A percentile compares a stretch with the other conserved stretches of the same genome.
Conservation (phyloP, 2,888 invertebrate species). For the Limnephilus auricula region DNA sequence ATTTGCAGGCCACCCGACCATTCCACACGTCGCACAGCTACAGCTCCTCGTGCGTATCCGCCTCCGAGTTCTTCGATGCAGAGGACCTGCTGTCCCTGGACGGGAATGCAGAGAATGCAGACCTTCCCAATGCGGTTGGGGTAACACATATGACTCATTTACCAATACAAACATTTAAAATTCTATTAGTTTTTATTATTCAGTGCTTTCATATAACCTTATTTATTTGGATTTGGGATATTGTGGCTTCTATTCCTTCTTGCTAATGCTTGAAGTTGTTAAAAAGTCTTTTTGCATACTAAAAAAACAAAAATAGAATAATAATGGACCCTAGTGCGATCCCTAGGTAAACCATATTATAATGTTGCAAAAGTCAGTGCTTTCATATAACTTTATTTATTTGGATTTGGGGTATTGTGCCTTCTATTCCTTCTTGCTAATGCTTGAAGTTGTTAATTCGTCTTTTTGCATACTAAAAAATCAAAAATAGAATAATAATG, state of each 20-base stretch:
- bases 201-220: too few species aligned
- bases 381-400: too few species aligned
- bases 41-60: slow-evolving; percentile 86
- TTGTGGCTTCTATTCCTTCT: too few species aligned
- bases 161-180: neutral
- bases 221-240: too few species aligned
- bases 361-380: too few species aligned
- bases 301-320: neutral
- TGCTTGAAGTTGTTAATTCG: neutral
- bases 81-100: slow-evolving; percentile 77
- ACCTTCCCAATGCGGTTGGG: slow-evolving; percentile 60
- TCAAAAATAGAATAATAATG: neutral
- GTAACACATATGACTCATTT: slow-evolving; percentile 11
- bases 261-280: too few species aligned
- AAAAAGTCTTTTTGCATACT: neutral
- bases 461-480: too few species aligned
- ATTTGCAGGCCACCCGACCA: slow-evolving; percentile 74
- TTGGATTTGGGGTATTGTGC: too few species aligned
- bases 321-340: neutral
- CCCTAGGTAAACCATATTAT: too few species aligned
- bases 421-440: too few species aligned
- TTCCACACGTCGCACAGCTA: slow-evolving; percentile 84
- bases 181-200: neutral
- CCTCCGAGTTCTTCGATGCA: slow-evolving; percentile 90
- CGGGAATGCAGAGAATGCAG: slow-evolving; percentile 58